These are phyloP conservation scores for Meteorus cinctellus DNA, from an alignment of 2,888 invertebrate genomes.

Conservation along the genomic window DNA sequence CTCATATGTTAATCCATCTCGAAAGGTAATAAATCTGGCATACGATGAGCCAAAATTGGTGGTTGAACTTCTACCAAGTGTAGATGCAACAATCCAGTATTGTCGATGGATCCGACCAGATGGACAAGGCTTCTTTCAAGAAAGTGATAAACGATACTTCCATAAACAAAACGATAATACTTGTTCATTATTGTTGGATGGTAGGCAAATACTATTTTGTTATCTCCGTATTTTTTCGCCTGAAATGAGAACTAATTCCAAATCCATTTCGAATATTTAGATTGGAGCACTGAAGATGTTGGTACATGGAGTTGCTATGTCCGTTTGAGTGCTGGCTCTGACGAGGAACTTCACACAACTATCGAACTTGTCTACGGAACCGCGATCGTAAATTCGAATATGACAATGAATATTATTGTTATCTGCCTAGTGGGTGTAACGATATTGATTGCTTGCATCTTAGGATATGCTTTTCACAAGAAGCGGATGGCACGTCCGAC, in stretches of 20 bases:
- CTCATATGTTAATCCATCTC: slow-evolving; percentile 38
- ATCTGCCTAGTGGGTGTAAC: slow-evolving; percentile 35
- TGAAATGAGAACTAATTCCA: background rate
- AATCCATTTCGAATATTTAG: slow-evolving; percentile 23
- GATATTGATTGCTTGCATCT: slow-evolving; percentile 33
- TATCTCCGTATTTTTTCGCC: background rate
- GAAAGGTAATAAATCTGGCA: slow-evolving; percentile 27
- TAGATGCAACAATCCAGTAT: slow-evolving; percentile 58
- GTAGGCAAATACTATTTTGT: slow-evolving; percentile 48
- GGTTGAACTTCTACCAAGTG: slow-evolving; percentile 58
- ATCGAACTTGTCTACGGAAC: background rate
- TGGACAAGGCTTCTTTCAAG: slow-evolving; percentile 60
- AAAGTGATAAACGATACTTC: slow-evolving; percentile 40
- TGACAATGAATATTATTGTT: slow-evolving; percentile 37
- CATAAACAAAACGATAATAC: slow-evolving; percentile 42
- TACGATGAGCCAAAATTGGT: slow-evolving; percentile 56
- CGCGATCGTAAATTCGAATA: background rate
- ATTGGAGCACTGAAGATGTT: slow-evolving; percentile 45
- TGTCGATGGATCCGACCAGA: slow-evolving; percentile 68
- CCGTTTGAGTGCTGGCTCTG: slow-evolving; percentile 39
- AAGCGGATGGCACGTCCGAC: slow-evolving; percentile 5
- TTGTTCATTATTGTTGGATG: slow-evolving; percentile 58
- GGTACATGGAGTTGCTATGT: slow-evolving; percentile 61
- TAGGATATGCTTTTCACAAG: slow-evolving; percentile 38
- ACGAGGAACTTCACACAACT: slow-evolving; percentile 47